A percentile compares a stretch with the other conserved stretches of the same genome.
These are phyloP conservation scores for Cheilosia variabilis DNA, from an alignment of 2,888 invertebrate genomes.

Conservation along the genomic window DNA sequence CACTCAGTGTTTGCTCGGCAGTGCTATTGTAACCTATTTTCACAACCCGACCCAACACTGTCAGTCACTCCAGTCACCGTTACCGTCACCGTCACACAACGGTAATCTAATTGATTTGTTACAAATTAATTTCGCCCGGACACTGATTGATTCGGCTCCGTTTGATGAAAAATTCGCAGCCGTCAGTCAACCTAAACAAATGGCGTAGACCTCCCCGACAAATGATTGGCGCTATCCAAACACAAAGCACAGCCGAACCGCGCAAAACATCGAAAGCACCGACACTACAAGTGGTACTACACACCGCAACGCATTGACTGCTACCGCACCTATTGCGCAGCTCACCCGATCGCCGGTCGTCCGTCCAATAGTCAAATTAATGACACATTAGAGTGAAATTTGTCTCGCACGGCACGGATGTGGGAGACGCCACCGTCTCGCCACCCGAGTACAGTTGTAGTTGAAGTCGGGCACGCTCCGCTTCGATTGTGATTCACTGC, in stretches of 20 bases:
- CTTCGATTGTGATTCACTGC: conserved; percentile 57
- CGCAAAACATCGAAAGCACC: conserved; percentile 1
- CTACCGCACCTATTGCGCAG: conserved; percentile 36
- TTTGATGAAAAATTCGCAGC: conserved; percentile 67
- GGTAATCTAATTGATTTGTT: conserved; percentile 70
- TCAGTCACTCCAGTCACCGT: conserved; percentile 16
- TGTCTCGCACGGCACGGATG: conserved; percentile 49
- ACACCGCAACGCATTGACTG: conserved; percentile 2
- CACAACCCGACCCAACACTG: not conserved
- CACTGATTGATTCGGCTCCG: conserved; percentile 69
- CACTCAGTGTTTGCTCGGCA: not conserved
- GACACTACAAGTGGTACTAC: conserved; percentile 16
- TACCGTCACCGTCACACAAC: not conserved
- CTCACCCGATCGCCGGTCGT: not conserved
- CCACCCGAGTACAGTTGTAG: not conserved
- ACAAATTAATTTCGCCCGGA: conserved; percentile 62
- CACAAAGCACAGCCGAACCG: not conserved
- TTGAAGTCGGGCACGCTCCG: conserved; percentile 26
- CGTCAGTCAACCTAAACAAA: conserved; percentile 54
- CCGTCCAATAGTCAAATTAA: conserved; percentile 60
- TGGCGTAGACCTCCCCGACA: conserved; percentile 43
- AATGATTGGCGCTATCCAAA: conserved; percentile 14
- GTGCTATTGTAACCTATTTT: conserved; percentile 24
- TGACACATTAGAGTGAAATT: conserved; percentile 59
- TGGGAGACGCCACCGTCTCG: conserved; percentile 53